Evolutionary conservation across 2,888 invertebrate species (phyloP), one percentile per base, ranked within the genome.

Genomic region (Noctuana brunneofusca): DNA sequence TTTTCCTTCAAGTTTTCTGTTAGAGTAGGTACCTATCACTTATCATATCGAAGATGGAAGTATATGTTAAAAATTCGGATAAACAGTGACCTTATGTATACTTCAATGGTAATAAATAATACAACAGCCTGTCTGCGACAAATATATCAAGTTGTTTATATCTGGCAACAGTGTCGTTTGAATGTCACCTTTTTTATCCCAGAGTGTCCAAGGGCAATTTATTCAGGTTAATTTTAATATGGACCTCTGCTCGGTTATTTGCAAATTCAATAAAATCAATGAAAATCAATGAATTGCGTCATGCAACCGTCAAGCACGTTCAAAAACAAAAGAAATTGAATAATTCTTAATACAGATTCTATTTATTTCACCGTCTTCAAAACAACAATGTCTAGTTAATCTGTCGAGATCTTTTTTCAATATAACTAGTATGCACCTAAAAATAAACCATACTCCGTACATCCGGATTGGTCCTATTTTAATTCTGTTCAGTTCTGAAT

Each of bases 101-200:
- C 35, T n/a, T 35, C 20, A 35, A 35, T 20, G 53, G 0, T 55
- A 41, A 55, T 55, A 43, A 55, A 55, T 55, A 27, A 55, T 43
- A 55, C 55, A 55, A 55, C 27, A 43, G 27, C 24, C 41, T 18
- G 55, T 55, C 55, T 55, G 55, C 27, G 43, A 12, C 27, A 52
- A 38, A 55, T 43, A 43, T 27, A 55, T 43, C 55, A 55, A 55
- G 41, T 55, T 43, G 43, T 55, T 38, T 54, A 38, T 22, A 16
- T 52, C 35, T 32, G 20, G 20, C 35, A 16, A 27, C 30, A 35
- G 27, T 24, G 55, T 55, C 55, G 22, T 18, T 9, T 55, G 41
- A 55, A 55, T 43, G 55, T 55, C 55, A 55, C 43, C 27, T 30
- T 56, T 46, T 56, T 56, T 24, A n/a, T 32, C n/a, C 16, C 14